Base-by-base conservation (phyloP, 2,797 vertebrate species). In the Trachops cirrhosus region DNA sequence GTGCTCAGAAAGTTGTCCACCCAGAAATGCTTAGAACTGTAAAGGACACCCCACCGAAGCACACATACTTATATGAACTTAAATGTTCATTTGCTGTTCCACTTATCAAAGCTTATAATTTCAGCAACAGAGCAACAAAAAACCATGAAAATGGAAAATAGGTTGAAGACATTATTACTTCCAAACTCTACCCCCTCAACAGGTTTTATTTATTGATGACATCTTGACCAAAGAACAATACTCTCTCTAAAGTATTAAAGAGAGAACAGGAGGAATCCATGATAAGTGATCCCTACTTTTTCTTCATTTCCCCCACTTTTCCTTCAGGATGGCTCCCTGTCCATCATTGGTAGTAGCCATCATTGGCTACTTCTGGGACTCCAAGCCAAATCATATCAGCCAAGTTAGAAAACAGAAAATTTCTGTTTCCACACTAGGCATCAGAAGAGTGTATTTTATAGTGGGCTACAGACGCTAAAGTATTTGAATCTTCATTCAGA, bases 401-500 rank as follows among this genome's bases (percentile, higher is more conserved):
- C 85, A 90, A 97, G 78, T 88, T 92, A 54, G 68, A 73, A 96
- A 89, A 70, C 62, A 80, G 32, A 84, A 97, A 95, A 96, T 93
- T 94, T 86, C 70, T 95, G 19, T 97, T 97, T 97, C 89, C 80
- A 97, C 83, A 88, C 87, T 48, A 64, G 52, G 86, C 74, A 78
- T 94, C 71, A 71, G 68, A 96, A 80, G 7, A 54, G 41, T 77
- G 29, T 97, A 97, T 98, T 98, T 98, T 98, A 98, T 97, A 88
- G 96, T 91, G 89, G 93, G 88, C 64, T 93, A 90, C 97, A 98
- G 97, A 98, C 98, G 97, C 74, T 98, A 95, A 96, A 97, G 97
- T 97, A 97, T 98, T 98, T 97, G 95, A 95, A 98, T 97, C 67
- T 93, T 94, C 82, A 48, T 98, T 98, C 96, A 98, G 97, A 97